Evolutionary conservation across 1,140 invertebrate species (phyloP).

Genomic region (Microplitis demolitor): DNA sequence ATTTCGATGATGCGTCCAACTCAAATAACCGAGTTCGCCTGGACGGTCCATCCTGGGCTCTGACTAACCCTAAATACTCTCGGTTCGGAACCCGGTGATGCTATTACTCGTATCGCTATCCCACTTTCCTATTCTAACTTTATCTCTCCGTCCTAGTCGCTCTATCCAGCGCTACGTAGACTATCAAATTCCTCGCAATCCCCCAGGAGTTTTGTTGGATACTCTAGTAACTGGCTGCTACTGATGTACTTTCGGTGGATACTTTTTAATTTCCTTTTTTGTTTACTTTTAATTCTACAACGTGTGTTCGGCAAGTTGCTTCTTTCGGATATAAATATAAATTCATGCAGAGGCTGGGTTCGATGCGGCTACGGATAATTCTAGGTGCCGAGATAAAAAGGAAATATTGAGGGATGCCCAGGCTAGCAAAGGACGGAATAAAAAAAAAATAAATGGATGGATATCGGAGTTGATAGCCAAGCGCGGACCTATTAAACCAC

Average conservation of each 20-base stretch:
- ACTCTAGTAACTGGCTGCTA: too few species aligned
- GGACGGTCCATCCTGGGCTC: conserved; percentile 44
- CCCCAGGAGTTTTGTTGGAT: conserved; percentile 1
- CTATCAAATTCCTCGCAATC: conserved; percentile 44
- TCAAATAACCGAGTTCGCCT: conserved; percentile 59
- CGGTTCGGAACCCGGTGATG: conserved; percentile 4
- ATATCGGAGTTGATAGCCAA: neutral
- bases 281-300: neutral
- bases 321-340: neutral
- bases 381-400: neutral
- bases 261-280: neutral
- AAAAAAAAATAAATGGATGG: neutral
- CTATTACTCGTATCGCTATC: neutral
- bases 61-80: conserved; percentile 54
- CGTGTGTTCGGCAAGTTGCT: neutral
- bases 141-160: neutral
- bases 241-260: neutral
- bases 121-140: too few species aligned
- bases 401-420: neutral
- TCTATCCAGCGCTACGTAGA: conserved; percentile 9
- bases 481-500: neutral
- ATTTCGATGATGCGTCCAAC: conserved; percentile 52
- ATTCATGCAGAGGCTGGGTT: neutral
- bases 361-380: neutral
- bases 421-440: neutral